Percentiles rank a stretch among this genome's conserved stretches.
phyloP scores from a whole-genome alignment of 1,140 invertebrate species.

The Vanessa atalanta region DNA sequence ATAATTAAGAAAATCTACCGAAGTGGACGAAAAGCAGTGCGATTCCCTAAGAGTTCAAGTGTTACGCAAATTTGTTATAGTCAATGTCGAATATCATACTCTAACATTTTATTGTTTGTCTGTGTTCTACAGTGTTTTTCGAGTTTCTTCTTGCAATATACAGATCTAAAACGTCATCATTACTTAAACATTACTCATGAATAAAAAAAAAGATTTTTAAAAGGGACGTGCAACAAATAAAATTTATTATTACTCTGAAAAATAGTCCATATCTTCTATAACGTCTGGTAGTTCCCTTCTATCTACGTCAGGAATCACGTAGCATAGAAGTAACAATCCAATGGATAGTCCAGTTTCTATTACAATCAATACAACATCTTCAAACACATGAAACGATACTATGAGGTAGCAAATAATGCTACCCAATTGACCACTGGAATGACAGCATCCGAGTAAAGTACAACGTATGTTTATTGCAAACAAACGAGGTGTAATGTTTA shows the following conservation, averaged over 20 bases:
- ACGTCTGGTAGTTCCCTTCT: conserved; percentile 67
- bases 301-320: conserved; percentile 61
- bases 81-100: too few relatives aligned
- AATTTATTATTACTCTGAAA: conserved; percentile 55
- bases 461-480: conserved; percentile 63
- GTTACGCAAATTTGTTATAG: too few relatives aligned
- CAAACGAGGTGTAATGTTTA: conserved; percentile 65
- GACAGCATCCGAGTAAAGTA: conserved; percentile 61
- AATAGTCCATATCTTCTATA: conserved; percentile 72
- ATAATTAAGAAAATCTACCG: too few relatives aligned
- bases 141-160: too few relatives aligned
- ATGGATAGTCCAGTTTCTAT: conserved; percentile 46
- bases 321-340: conserved; percentile 44
- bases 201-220: not conserved
- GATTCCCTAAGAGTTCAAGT: too few relatives aligned
- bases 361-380: conserved; percentile 41
- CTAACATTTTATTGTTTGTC: too few relatives aligned
- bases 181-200: not conserved
- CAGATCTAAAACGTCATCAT: too few relatives aligned
- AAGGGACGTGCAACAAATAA: not conserved
- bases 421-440: conserved; percentile 60
- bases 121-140: too few relatives aligned
- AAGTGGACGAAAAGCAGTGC: too few relatives aligned
- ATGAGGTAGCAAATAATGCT: conserved; percentile 59
- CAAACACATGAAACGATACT: conserved; percentile 42